Percentiles rank a stretch among this genome's conserved stretches.
phyloP scores from a whole-genome alignment of 2,888 invertebrate genomes.

The Lacanobia oleracea region DNA sequence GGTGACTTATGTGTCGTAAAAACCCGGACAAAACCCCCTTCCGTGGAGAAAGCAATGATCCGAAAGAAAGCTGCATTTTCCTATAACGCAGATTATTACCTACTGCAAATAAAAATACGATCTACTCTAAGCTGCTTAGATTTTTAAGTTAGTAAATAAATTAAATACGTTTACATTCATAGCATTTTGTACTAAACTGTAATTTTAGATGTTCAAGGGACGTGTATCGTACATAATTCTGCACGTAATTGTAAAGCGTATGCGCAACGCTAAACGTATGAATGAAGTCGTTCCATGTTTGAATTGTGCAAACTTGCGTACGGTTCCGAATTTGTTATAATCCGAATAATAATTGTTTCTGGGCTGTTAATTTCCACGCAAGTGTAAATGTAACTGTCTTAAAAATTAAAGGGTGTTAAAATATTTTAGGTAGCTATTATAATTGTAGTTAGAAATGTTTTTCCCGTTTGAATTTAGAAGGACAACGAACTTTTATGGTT shows the following conservation, averaged over 20 bases:
- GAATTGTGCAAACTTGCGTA: conserved; percentile 56
- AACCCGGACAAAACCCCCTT: not conserved
- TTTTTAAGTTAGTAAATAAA: not conserved
- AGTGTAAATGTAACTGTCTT: conserved; percentile 55
- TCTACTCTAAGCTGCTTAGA: not conserved
- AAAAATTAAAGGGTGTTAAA: conserved; percentile 25
- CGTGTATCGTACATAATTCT: conserved; percentile 52
- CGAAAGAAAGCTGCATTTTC: not conserved
- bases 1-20: not conserved
- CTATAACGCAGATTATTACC: not conserved
- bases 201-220: conserved; percentile 58
- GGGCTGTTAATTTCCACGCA: conserved; percentile 60
- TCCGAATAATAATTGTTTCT: conserved; percentile 56
- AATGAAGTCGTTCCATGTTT: conserved; percentile 63
- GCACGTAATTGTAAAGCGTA: conserved; percentile 50
- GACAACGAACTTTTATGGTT: conserved; percentile 45
- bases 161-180: not conserved
- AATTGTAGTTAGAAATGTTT: conserved; percentile 9
- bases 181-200: conserved; percentile 26
- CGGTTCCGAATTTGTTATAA: conserved; percentile 45
- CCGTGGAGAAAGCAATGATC: not conserved
- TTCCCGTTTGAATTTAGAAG: conserved; percentile 27
- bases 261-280: conserved; percentile 54
- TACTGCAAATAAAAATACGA: not conserved
- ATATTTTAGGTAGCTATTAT: not conserved